phyloP scores from a whole-genome alignment of 2,888 invertebrate genomes.

The Horisme vitalbata region DNA sequence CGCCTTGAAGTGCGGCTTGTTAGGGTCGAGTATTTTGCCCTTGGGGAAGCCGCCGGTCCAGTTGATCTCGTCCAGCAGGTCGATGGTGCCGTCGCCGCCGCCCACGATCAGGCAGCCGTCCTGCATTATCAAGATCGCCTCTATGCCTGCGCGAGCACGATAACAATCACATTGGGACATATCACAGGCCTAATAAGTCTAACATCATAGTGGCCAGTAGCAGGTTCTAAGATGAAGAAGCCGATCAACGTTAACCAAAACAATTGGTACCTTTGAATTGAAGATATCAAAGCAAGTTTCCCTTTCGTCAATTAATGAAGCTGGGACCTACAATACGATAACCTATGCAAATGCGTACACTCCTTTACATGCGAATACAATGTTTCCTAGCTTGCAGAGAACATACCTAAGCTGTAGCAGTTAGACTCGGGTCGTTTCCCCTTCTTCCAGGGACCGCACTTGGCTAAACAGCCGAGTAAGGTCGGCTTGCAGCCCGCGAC shows the following conservation, averaged over 20 bases:
- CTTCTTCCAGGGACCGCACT: slow-evolving; percentile 79
- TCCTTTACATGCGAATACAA: too few species aligned
- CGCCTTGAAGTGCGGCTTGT: slow-evolving; percentile 81
- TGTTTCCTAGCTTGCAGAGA: too few species aligned
- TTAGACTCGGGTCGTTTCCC: slow-evolving; percentile 80
- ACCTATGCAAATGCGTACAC: too few species aligned
- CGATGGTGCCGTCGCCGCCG: slow-evolving; percentile 92
- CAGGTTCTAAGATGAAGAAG: too few species aligned
- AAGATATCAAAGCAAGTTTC: too few species aligned
- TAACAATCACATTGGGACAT: too few species aligned
- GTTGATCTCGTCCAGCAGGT: slow-evolving; percentile 85
- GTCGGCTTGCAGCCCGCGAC: slow-evolving; percentile 80
- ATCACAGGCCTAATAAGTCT: too few species aligned
- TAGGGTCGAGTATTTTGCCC: slow-evolving; percentile 73
- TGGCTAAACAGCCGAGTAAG: slow-evolving; percentile 86
- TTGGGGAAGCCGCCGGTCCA: slow-evolving; percentile 72
- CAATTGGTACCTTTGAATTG: too few species aligned
- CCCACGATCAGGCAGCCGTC: slow-evolving; percentile 88
- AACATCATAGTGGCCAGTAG: too few species aligned
- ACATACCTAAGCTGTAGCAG: slow-evolving; percentile 82
- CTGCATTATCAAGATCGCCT: slow-evolving; percentile 84
- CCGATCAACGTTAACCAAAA: too few species aligned
- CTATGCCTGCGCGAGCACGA: slow-evolving; percentile 86
- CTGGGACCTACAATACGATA: too few species aligned
- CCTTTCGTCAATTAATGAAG: too few species aligned